Evolutionary conservation across 2,113 vertebrate genomes (phyloP), one percentile per base, ranked within the genome.

Genomic region (Erythrocercus mccallii): DNA sequence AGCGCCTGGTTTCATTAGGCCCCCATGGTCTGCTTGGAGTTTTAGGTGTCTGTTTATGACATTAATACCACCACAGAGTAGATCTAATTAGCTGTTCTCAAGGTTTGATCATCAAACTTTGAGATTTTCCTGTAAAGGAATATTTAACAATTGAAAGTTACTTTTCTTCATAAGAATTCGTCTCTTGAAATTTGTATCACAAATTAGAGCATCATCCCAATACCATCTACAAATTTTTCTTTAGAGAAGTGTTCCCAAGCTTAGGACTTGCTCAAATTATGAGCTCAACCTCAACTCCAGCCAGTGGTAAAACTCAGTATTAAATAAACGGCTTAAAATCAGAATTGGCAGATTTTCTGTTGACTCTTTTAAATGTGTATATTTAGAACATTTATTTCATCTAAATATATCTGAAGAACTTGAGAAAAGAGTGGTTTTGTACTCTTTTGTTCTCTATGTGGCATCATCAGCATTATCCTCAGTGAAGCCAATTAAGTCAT

Each of bases 401-500:
- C 73, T 92, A 92, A 89, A 95, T 81, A 78, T 86, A 95, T 86
- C 77, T 71, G 44, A 89, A 86, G 56, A 92, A 84, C 72, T 88
- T 62, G 56, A 54, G 82, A 88, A 92, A 79, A 79, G 40, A 74
- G 25, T 74, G n/a, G 57, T 83, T 66, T 78, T 86, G 50, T 95
- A 78, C 28, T 72, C 58, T 81, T 88, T 92, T 96, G 48, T 90
- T 76, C 45, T 62, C 48, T 47, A 1, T 30, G 5, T 95, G 72
- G 77, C 83, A 86, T 96, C 50, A 27, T 95, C 84, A 96, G 91
- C 70, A 47, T 95, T 96, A 94, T 96, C 54, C 42, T 78, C 65
- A 89, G 6, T 33, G 25, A 79, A 97, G 60, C 69, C 61, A 97
- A 77, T 97, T 96, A 97, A 95, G 58, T 69, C 28, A 82, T 94